Evolutionary conservation across 1,140 invertebrate species (phyloP).

Genomic region (Yoshiicerus persimilis): DNA sequence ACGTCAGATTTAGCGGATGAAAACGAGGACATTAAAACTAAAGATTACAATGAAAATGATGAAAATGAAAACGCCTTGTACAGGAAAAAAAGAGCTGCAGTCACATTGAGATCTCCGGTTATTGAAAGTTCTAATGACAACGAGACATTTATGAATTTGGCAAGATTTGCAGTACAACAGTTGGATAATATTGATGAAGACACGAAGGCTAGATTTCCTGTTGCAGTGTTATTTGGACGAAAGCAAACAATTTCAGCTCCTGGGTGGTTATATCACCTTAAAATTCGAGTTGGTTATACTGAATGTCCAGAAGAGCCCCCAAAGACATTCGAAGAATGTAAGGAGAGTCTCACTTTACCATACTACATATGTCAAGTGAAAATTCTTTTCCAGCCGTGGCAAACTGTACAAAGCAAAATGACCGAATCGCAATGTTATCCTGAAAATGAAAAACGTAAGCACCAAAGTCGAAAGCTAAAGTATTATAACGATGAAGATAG

Average conservation of each 20-base stretch:
- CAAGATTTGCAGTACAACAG: constrained; percentile 54
- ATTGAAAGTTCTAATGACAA: constrained; percentile 51
- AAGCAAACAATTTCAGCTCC: constrained; percentile 52
- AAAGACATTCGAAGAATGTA: constrained; percentile 42
- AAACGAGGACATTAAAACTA: too few relatives aligned
- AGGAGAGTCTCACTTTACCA: constrained; percentile 37
- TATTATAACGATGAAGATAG: not conserved
- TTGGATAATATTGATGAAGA: constrained; percentile 56
- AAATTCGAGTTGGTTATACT: constrained; percentile 51
- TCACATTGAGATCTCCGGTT: constrained; percentile 54
- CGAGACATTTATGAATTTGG: constrained; percentile 53
- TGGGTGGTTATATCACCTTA: constrained; percentile 53
- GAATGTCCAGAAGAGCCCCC: constrained; percentile 49
- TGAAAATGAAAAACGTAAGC: constrained; percentile 42
- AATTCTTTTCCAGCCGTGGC: constrained; percentile 47
- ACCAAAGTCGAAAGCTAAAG: not conserved
- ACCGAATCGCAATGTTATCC: constrained; percentile 42
- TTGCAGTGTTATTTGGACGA: constrained; percentile 53
- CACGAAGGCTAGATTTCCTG: constrained; percentile 54
- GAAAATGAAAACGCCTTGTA: constrained; percentile 48
- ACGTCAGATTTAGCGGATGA: not conserved
- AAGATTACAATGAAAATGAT: not conserved
- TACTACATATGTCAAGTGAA: constrained; percentile 41
- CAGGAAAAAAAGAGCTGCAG: constrained; percentile 53
- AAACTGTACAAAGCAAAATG: constrained; percentile 45